Evolutionary conservation across 2,888 invertebrate species (phyloP), one percentile per base, ranked within the genome.

Genomic region (Drosophila ustulata): DNA sequence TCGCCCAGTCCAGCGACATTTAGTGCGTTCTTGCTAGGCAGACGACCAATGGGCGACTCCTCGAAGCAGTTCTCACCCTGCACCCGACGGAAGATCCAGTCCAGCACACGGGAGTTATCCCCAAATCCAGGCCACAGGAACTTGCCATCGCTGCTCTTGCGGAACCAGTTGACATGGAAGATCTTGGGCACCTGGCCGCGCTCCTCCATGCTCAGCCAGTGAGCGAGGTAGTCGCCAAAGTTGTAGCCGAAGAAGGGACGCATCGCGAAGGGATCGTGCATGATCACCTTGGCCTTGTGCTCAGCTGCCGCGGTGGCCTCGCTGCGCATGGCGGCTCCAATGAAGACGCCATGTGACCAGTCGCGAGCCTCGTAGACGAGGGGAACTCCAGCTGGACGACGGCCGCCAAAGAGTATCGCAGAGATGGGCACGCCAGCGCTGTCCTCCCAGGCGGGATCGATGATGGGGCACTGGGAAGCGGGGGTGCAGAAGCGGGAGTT

Each of bases 191-290:
- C 93, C 56, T 95, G 94, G 0, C 94, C 94, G 8, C 93, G 93
- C 18, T 93, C 87, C 68, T 95, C 95, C 96, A 99, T 97, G 73
- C 95, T 96, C 71, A 99, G 93, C 99, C 99, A 99, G 92, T 99
- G 99, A 4, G 94, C 93, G 28, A 99, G 93, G 92, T 99, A 99
- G 84, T 98, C 95, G 2, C 99, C 99, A 91, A 99, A 98, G 93
- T 99, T 99, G 94, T 99, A 99, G 0, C 99, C 99, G 92, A 99
- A 98, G 95, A 99, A 99, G 3, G 99, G 99, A 41, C 99, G 94
- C 99, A 99, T 99, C 0, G 99, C 99, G 93, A 99, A 99, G 3
- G 99, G 99, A 93, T 99, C 99, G 93, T 99, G 97, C 98, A 99
- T 98, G 11, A 99, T 96, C 0, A 95, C 94, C 93, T 97, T 97